Conservation (phyloP, 2,888 invertebrate species). For the Protonemura montana region DNA sequence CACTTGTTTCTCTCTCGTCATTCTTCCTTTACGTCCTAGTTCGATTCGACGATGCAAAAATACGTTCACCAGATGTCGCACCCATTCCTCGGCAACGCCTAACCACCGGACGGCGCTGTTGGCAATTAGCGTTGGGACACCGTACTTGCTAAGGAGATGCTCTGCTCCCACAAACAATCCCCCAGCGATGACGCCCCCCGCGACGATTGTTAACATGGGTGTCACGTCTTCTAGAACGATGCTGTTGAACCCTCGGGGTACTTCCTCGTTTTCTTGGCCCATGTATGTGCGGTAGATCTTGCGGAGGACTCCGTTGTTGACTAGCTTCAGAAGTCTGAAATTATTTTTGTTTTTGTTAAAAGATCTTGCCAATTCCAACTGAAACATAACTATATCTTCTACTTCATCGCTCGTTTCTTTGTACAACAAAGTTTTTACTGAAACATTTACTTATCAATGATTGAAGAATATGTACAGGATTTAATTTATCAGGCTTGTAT, state of each 20-base stretch:
- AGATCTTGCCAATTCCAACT: no score
- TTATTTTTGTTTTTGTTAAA: not conserved
- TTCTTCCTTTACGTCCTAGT: not conserved
- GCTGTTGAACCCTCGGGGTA: not conserved
- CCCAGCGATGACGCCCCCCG: not conserved
- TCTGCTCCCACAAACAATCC: not conserved
- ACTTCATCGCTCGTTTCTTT: no score
- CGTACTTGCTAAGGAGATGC: not conserved
- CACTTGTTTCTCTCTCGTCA: not conserved
- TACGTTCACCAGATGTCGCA: not conserved
- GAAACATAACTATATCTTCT: no score
- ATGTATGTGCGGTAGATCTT: constrained; percentile 36
- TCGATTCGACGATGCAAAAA: not conserved
- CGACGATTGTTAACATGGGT: constrained; percentile 31
- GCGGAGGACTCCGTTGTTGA: constrained; percentile 35
- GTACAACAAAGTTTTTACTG: no score
- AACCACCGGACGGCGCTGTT: not conserved
- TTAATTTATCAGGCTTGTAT: no score
- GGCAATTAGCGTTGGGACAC: not conserved
- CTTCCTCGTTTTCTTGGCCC: not conserved
- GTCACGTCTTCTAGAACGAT: constrained; percentile 35
- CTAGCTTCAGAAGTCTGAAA: constrained; percentile 25
- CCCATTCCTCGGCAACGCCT: not conserved
- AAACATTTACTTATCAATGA: no score
- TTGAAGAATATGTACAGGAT: no score